Evolutionary conservation across 2,888 invertebrate genomes (phyloP).

Genomic region (Troides oblongomaculatus): DNA sequence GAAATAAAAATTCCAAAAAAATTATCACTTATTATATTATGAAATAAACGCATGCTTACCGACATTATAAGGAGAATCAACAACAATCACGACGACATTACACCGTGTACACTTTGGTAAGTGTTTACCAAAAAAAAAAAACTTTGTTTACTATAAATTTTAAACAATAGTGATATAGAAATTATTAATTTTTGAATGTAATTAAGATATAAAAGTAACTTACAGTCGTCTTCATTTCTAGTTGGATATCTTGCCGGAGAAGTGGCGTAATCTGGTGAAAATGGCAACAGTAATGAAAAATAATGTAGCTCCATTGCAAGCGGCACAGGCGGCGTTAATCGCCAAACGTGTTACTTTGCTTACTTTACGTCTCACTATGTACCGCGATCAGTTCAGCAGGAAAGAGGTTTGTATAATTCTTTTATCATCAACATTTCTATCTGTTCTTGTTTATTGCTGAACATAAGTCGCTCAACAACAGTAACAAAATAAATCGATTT

Average conservation of each 20-base stretch:
- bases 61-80: constrained; percentile 36
- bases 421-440: not conserved
- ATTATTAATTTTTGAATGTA: not conserved
- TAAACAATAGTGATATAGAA: not conserved
- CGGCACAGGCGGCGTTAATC: constrained; percentile 92
- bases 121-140: constrained; percentile 30
- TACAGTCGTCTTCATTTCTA: constrained; percentile 35
- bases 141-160: not conserved
- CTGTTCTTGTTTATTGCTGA: too few species aligned
- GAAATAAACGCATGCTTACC: constrained; percentile 34
- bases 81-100: constrained; percentile 46
- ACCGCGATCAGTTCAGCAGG: constrained; percentile 85
- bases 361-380: constrained; percentile 88
- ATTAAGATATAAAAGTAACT: not conserved
- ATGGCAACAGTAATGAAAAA: constrained; percentile 90
- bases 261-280: constrained; percentile 92
- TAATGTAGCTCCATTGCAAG: constrained; percentile 91
- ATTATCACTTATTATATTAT: not conserved
- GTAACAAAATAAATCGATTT: too few species aligned
- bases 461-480: too few species aligned
- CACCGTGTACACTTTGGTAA: constrained; percentile 71
- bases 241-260: constrained; percentile 90
- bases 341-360: constrained; percentile 90
- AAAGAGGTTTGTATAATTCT: constrained; percentile 52
- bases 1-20: not conserved